phyloP scores from a whole-genome alignment of 2,797 vertebrate species.

The Hipposideros larvatus region DNA sequence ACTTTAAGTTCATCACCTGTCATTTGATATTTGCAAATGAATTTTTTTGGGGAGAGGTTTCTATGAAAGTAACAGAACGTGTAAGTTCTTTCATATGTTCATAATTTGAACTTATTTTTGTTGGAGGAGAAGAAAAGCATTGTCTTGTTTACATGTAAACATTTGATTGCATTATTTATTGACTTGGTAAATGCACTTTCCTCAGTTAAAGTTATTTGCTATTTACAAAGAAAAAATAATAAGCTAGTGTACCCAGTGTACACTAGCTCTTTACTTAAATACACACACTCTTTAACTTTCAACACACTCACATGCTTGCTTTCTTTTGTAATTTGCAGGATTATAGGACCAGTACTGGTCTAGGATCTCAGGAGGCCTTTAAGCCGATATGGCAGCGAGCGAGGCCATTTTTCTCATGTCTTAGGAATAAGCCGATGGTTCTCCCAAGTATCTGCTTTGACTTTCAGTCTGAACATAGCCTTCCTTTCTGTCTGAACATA shows the following conservation, averaged over 20 bases:
- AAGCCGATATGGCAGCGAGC: neutral
- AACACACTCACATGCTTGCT: neutral
- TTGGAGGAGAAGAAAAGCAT: neutral
- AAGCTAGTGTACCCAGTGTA: neutral
- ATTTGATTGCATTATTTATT: conserved; percentile 29
- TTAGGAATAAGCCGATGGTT: neutral
- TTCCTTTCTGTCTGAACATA: neutral
- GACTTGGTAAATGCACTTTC: neutral
- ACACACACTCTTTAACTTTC: neutral
- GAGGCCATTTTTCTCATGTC: neutral
- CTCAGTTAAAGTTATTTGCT: conserved; percentile 40
- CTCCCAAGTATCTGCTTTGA: neutral
- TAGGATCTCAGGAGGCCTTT: neutral
- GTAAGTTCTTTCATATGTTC: conserved; percentile 15
- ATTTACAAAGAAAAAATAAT: conserved; percentile 19
- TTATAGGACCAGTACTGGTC: neutral
- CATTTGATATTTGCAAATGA: conserved; percentile 35
- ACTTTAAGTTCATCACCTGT: conserved; percentile 32
- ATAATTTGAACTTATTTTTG: conserved; percentile 50
- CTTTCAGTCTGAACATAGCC: neutral
- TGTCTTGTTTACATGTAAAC: neutral
- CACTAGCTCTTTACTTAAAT: neutral
- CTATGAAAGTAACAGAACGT: conserved; percentile 10
- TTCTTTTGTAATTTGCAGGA: neutral
- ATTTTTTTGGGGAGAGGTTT: neutral